Evolutionary conservation across 2,888 invertebrate species (phyloP), one percentile per base, ranked within the genome.

Genomic region (Thymelicus lineola): DNA sequence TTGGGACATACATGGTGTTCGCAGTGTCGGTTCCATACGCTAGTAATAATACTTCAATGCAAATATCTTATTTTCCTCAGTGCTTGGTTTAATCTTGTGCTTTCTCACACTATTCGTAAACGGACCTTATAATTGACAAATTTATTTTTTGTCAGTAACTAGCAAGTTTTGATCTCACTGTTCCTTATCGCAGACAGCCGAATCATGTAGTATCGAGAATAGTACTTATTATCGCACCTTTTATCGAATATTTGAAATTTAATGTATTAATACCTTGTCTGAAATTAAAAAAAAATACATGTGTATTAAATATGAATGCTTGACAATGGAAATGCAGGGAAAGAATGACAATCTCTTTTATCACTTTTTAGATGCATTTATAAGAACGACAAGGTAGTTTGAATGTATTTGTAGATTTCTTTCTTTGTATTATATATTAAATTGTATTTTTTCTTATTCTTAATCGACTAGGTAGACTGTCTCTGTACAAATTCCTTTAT

Each of bases 281-380:
- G 42, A 12, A 42, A 42, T 42, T 42, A 12, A 42, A 42, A 42
- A 10, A 10, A 42, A 28, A 28, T n/a, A n/a, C n/a, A n/a, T n/a
- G n/a, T 3, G 28, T 3, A 28, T 28, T 2, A 28, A 28, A 7
- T 15, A 48, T 12, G 53, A 20, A 53, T 20, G 53, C 53, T 20
- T 53, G 61, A 46, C 10, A 46, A 50, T 46, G 36, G 46, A n/a
- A 61, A 61, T 46, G 46, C 61, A 61, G 61, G 46, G 61, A 46
- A 61, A 20, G 45, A 28, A 46, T 36, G n/a, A 57, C 57, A 57
- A 57, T 12, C 57, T 57, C 57, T 28, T 28, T 28, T 36, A 36
- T 36, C 57, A 45, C 28, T 53, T 67, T 67, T 66, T 66, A 42
- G 60, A 67, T 67, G 67, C 60, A 61, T 67, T 67, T 66, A 48